phyloP scores from a whole-genome alignment of 2,888 invertebrate species.

The Tetragonisca angustula region DNA sequence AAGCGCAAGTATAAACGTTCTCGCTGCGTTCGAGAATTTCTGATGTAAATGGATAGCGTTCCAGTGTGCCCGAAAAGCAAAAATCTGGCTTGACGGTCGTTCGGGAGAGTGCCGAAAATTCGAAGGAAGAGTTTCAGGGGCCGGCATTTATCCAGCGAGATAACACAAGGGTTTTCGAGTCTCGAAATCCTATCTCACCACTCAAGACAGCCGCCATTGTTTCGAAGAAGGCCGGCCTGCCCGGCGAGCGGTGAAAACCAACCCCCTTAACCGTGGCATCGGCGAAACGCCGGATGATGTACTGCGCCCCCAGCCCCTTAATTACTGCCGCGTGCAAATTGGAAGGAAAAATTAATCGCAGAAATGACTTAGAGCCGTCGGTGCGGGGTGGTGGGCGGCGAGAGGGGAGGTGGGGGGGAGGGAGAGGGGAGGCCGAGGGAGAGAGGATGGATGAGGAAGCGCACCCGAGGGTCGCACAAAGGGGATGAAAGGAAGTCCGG shows the following conservation, averaged over 20 bases:
- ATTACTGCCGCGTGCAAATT: constrained; percentile 85
- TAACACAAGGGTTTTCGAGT: constrained; percentile 41
- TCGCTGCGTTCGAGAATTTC: too few species aligned
- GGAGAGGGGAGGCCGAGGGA: constrained; percentile 55
- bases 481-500: constrained; percentile 84
- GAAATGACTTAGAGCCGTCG: constrained; percentile 84
- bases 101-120: neutral
- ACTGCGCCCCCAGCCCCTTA: constrained; percentile 82
- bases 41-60: too few species aligned
- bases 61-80: too few species aligned
- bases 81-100: neutral
- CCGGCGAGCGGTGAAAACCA: constrained; percentile 69
- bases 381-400: constrained; percentile 65
- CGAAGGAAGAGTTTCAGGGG: neutral
- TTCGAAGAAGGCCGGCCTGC: constrained; percentile 75
- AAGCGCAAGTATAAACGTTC: too few species aligned
- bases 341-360: constrained; percentile 85
- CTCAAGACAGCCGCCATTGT: constrained; percentile 79
- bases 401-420: constrained; percentile 64
- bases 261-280: constrained; percentile 65
- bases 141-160: constrained; percentile 45
- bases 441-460: constrained; percentile 80
- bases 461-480: constrained; percentile 82
- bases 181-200: constrained; percentile 70
- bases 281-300: constrained; percentile 78